phyloP scores from a whole-genome alignment of 2,797 vertebrate genomes.

The Salarias fasciatus region DNA sequence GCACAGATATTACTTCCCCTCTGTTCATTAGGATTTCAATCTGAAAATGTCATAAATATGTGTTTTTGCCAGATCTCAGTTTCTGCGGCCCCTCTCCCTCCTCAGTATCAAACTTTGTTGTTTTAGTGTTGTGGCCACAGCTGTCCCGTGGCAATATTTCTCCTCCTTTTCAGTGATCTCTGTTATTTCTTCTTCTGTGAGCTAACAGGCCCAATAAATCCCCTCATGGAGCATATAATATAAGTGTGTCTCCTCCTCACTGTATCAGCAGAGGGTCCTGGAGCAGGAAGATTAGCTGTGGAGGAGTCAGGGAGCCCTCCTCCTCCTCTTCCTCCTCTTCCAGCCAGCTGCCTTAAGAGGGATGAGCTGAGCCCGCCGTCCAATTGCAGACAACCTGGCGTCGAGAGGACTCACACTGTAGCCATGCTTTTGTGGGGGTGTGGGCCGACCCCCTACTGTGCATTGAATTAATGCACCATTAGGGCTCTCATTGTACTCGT shows the following conservation, averaged over 20 bases:
- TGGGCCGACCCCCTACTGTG: conserved; percentile 54
- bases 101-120: conserved; percentile 2
- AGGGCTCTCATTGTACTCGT: conserved; percentile 46
- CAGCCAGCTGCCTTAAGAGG: conserved; percentile 67
- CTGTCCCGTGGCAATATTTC: conserved; percentile 28
- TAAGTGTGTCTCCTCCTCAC: conserved; percentile 55
- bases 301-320: conserved; percentile 69
- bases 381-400: conserved; percentile 73
- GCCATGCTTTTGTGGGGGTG: conserved; percentile 59
- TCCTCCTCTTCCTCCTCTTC: conserved; percentile 51
- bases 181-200: conserved; percentile 55
- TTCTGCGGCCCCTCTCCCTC: not conserved
- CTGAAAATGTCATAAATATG: not conserved
- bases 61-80: conserved; percentile 10
- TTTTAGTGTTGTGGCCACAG: conserved; percentile 13
- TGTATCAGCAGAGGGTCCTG: conserved; percentile 62
- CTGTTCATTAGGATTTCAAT: not conserved
- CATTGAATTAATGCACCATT: conserved; percentile 54
- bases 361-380: conserved; percentile 73
- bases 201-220: conserved; percentile 55
- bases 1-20: not conserved
- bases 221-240: conserved; percentile 62
- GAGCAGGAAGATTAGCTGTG: conserved; percentile 73
- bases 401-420: conserved; percentile 62
- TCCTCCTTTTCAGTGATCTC: conserved; percentile 40